Evolutionary conservation across 1,140 invertebrate genomes (phyloP).

Genomic region (Pseudomyrmex flavicornis): DNA sequence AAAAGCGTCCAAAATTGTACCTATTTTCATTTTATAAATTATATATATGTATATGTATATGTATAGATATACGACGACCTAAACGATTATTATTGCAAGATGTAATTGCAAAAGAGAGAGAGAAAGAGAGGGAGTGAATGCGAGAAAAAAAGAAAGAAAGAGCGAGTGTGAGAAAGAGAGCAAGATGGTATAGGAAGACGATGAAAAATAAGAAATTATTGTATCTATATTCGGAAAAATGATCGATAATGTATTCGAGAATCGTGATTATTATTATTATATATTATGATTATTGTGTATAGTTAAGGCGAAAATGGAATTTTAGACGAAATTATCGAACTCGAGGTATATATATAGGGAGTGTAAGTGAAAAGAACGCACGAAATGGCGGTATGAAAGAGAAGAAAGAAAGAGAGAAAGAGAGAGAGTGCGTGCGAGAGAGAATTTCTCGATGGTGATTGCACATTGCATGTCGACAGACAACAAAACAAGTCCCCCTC

Average conservation of each 20-base stretch:
- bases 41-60: slow-evolving; percentile 84
- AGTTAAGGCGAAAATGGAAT: slow-evolving; percentile 84
- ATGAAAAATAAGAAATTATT: slow-evolving; percentile 79
- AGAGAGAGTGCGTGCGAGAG: slow-evolving; percentile 57
- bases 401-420: slow-evolving; percentile 57
- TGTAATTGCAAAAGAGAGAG: slow-evolving; percentile 78
- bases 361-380: slow-evolving; percentile 46
- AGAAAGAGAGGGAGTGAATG: slow-evolving; percentile 74
- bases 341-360: slow-evolving; percentile 72
- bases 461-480: slow-evolving; percentile 83
- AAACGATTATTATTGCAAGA: slow-evolving; percentile 83
- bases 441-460: slow-evolving; percentile 79
- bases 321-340: slow-evolving; percentile 81
- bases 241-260: slow-evolving; percentile 84
- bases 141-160: slow-evolving; percentile 63
- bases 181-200: slow-evolving; percentile 56
- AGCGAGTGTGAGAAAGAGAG: slow-evolving; percentile 30
- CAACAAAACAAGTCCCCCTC: slow-evolving; percentile 78
- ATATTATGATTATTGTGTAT: slow-evolving; percentile 81
- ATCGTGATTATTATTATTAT: slow-evolving; percentile 82
- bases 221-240: slow-evolving; percentile 85
- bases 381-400: slow-evolving; percentile 39
- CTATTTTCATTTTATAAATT: slow-evolving; percentile 86
- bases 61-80: slow-evolving; percentile 84
- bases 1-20: slow-evolving; percentile 85